Conservation (phyloP, 2,113 vertebrate species). For the Ptyas mucosa region DNA sequence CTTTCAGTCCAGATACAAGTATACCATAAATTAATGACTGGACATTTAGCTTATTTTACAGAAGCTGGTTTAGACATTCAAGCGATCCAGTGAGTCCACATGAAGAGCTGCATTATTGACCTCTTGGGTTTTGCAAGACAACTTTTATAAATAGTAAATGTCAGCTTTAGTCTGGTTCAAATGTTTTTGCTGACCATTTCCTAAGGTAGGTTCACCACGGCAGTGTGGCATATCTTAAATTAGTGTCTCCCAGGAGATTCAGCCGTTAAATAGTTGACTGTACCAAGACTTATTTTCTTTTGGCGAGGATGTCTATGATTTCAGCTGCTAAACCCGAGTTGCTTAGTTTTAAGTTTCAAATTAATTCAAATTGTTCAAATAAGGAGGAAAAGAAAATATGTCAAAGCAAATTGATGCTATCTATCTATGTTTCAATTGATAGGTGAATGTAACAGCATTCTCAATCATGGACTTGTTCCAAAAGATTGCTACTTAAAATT, state of each 20-base stretch:
- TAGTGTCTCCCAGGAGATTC: constrained; percentile 47
- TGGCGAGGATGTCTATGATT: constrained; percentile 16
- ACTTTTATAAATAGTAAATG: constrained; percentile 23
- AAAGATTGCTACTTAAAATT: background rate
- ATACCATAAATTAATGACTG: background rate
- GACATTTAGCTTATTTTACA: background rate
- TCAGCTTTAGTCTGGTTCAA: constrained; percentile 52
- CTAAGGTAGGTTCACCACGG: constrained; percentile 48
- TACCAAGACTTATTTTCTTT: constrained; percentile 48
- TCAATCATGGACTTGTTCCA: background rate
- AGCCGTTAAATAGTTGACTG: constrained; percentile 49
- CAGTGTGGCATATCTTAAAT: constrained; percentile 53
- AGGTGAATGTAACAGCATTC: background rate
- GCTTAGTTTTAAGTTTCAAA: background rate
- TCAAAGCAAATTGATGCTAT: background rate
- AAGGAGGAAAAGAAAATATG: background rate
- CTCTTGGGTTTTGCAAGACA: constrained; percentile 3
- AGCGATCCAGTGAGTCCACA: background rate
- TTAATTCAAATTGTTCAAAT: constrained; percentile 9
- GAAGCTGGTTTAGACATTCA: background rate
- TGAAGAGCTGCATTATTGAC: constrained; percentile 26
- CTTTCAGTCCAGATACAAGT: background rate
- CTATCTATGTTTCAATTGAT: background rate
- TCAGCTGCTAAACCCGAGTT: constrained; percentile 32
- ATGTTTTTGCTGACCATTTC: constrained; percentile 54